A percentile compares a stretch with the other conserved stretches of the same genome.
Evolutionary conservation across 2,113 vertebrate species (phyloP).

Genomic region (Dipodomys merriami): DNA sequence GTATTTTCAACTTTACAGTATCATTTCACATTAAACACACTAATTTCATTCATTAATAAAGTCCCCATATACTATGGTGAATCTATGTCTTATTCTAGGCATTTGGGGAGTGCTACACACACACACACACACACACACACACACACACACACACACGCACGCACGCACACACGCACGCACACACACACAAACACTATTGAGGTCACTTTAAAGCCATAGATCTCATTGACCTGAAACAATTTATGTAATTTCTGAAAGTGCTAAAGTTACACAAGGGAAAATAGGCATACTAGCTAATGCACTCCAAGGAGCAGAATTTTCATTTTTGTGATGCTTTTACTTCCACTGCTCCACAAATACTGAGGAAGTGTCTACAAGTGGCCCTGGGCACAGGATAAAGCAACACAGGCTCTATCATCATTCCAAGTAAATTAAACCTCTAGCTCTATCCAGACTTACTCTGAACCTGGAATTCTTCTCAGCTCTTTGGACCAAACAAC

Average conservation of each 20-base stretch:
- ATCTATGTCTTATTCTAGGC: not conserved
- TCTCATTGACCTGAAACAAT: not conserved
- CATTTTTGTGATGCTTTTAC: not conserved
- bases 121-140: not conserved
- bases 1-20: not conserved
- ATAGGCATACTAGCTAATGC: not conserved
- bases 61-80: not conserved
- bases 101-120: too few relatives aligned
- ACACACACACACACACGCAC: too few relatives aligned
- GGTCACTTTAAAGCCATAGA: not conserved
- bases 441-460: too few relatives aligned
- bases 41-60: not conserved
- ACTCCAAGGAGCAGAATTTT: not conserved
- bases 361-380: not conserved
- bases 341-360: not conserved
- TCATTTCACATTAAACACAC: not conserved
- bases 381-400: not conserved
- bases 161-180: not conserved
- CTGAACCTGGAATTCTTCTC: not conserved
- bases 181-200: too few relatives aligned
- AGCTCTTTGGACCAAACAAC: not conserved
- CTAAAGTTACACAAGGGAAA: slow-evolving; percentile 4
- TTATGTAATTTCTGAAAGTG: not conserved
- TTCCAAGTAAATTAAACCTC: not conserved
- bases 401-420: not conserved